A percentile compares a stretch with the other conserved stretches of the same genome.
phyloP scores from a whole-genome alignment of 2,113 vertebrate genomes.

The Atlantisia rogersi region DNA sequence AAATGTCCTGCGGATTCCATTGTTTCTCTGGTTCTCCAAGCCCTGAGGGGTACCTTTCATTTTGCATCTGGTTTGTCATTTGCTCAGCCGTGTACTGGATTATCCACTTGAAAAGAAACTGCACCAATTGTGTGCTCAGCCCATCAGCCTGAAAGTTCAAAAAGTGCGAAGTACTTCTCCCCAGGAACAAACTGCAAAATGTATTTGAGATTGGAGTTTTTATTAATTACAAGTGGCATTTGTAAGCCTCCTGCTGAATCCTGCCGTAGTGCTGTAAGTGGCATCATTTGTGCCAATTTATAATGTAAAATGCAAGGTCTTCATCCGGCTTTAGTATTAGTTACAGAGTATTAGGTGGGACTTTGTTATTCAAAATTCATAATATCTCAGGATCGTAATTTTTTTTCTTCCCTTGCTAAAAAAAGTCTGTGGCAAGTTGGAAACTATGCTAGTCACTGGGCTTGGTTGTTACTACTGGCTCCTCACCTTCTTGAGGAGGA shows the following conservation, averaged over 20 bases:
- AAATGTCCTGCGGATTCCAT: neutral
- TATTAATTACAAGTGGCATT: constrained; percentile 28
- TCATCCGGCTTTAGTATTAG: neutral
- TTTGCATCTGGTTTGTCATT: constrained; percentile 25
- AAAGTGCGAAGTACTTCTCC: constrained; percentile 9
- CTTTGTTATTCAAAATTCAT: neutral
- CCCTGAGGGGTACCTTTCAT: neutral
- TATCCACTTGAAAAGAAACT: constrained; percentile 7
- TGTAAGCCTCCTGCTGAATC: neutral
- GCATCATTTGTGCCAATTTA: neutral
- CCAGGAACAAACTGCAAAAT: neutral
- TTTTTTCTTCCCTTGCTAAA: neutral
- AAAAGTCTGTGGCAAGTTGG: neutral
- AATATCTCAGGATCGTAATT: neutral
- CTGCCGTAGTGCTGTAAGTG: neutral
- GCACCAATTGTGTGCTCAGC: neutral
- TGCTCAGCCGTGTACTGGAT: neutral
- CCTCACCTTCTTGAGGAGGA: neutral
- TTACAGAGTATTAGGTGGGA: neutral
- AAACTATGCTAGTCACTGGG: neutral
- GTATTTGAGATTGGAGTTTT: neutral
- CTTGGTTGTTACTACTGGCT: neutral
- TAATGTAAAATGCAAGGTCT: neutral
- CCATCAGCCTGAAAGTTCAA: constrained; percentile 15
- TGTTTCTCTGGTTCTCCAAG: neutral